phyloP scores from a whole-genome alignment of 2,888 invertebrate species.

The Cetonia aurata region DNA sequence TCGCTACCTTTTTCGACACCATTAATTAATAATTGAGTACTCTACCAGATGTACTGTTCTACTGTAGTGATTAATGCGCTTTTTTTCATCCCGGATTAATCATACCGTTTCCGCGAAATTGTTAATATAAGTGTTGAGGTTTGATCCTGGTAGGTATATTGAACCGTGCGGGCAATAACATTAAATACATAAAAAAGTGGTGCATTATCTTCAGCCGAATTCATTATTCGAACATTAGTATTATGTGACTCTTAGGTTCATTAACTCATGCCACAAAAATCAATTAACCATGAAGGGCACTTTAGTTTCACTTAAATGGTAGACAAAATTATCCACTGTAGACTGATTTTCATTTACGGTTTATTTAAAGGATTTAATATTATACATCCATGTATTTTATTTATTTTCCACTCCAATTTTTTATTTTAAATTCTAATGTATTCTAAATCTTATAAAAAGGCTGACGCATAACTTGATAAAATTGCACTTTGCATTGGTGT shows the following conservation, averaged over 20 bases:
- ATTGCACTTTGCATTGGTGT: too few relatives aligned
- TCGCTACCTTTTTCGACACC: too few relatives aligned
- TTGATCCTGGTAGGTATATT: constrained; percentile 17
- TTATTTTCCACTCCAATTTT: too few relatives aligned
- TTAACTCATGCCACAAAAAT: constrained; percentile 43
- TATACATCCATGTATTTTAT: background rate
- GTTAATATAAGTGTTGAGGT: constrained; percentile 20
- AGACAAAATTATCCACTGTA: constrained; percentile 21
- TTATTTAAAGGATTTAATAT: background rate
- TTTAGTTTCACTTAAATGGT: constrained; percentile 44
- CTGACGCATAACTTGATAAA: too few relatives aligned
- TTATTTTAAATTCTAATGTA: too few relatives aligned
- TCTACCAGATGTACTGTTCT: background rate
- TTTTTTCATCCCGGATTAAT: constrained; percentile 18
- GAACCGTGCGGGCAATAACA: constrained; percentile 8
- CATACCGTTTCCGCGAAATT: constrained; percentile 29
- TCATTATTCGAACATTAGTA: constrained; percentile 43
- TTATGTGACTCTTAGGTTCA: constrained; percentile 42
- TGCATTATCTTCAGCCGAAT: constrained; percentile 33
- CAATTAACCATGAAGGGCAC: constrained; percentile 48
- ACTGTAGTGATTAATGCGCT: background rate
- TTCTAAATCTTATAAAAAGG: too few relatives aligned
- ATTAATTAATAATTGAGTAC: constrained; percentile 1
- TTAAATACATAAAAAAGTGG: constrained; percentile 18
- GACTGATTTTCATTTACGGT: background rate